phyloP scores from a whole-genome alignment of 1,140 invertebrate species.

The Bombus vancouverensis region DNA sequence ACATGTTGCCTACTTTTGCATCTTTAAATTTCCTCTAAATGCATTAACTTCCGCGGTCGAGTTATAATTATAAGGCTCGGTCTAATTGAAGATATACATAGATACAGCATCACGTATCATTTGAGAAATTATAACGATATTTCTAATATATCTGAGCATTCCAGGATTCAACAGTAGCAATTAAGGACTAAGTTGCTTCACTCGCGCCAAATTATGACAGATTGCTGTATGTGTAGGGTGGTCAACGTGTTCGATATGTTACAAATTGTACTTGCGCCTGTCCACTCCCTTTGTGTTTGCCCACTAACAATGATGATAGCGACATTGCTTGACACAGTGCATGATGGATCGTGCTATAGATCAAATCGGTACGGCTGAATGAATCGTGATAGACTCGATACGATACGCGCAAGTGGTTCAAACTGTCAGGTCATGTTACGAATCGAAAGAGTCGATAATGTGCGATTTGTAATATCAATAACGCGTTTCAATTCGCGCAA shows the following conservation, averaged over 20 bases:
- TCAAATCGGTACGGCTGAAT: not conserved
- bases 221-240: not conserved
- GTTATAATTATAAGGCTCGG: not conserved
- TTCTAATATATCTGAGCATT: not conserved
- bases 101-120: not conserved
- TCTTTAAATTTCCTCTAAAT: not conserved
- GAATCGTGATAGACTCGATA: not conserved
- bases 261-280: not conserved
- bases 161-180: not conserved
- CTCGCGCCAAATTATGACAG: not conserved
- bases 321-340: not conserved
- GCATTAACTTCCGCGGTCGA: not conserved
- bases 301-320: not conserved
- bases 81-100: not conserved
- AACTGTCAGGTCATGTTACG: not conserved
- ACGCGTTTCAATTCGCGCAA: not conserved
- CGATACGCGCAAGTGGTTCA: not conserved
- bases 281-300: not conserved
- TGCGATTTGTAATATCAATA: too few species aligned
- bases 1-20: not conserved
- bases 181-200: not conserved
- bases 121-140: not conserved
- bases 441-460: not conserved
- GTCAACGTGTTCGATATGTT: not conserved
- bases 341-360: constrained; percentile 12